Conservation (phyloP, 2,888 invertebrate genomes). For the Epistrophe eligans region DNA sequence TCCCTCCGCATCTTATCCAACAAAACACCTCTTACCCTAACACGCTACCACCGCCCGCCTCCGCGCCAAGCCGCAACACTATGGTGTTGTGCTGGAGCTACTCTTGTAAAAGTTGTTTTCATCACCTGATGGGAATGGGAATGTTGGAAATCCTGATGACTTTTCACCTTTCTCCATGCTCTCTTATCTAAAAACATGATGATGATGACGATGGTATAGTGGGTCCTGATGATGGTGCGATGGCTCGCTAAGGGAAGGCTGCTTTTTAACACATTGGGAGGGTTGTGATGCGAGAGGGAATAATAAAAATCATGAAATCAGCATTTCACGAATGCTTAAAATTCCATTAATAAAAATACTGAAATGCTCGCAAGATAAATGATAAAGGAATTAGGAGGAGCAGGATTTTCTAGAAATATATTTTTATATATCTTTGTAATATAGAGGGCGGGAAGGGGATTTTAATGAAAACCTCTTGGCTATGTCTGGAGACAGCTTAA, state of each 20-base stretch:
- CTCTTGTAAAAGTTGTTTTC: slow-evolving; percentile 68
- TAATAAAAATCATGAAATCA: slow-evolving; percentile 72
- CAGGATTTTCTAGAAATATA: slow-evolving; percentile 1
- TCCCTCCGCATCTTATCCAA: neutral
- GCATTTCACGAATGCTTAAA: slow-evolving; percentile 71
- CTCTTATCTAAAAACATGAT: slow-evolving; percentile 38
- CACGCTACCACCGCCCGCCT: too few relatives aligned
- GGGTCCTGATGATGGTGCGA: slow-evolving; percentile 16
- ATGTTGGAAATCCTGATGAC: slow-evolving; percentile 68
- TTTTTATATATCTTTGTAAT: neutral
- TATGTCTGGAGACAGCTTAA: slow-evolving; percentile 20
- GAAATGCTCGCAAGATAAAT: slow-evolving; percentile 60
- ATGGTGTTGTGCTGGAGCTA: neutral
- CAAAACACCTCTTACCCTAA: neutral
- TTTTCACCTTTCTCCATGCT: slow-evolving; percentile 63
- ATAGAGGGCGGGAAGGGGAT: neutral
- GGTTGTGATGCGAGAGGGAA: slow-evolving; percentile 24
- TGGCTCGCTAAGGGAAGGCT: slow-evolving; percentile 23
- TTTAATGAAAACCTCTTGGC: slow-evolving; percentile 27
- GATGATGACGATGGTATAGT: slow-evolving; percentile 35
- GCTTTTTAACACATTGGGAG: slow-evolving; percentile 11
- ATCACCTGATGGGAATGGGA: slow-evolving; percentile 58
- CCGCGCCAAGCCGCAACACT: neutral
- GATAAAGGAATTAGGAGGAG: slow-evolving; percentile 46
- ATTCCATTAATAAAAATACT: slow-evolving; percentile 70